Percentiles rank a stretch among this genome's conserved stretches.
Evolutionary conservation across 2,888 invertebrate genomes (phyloP).

Genomic region (Dryomyza anilis): DNA sequence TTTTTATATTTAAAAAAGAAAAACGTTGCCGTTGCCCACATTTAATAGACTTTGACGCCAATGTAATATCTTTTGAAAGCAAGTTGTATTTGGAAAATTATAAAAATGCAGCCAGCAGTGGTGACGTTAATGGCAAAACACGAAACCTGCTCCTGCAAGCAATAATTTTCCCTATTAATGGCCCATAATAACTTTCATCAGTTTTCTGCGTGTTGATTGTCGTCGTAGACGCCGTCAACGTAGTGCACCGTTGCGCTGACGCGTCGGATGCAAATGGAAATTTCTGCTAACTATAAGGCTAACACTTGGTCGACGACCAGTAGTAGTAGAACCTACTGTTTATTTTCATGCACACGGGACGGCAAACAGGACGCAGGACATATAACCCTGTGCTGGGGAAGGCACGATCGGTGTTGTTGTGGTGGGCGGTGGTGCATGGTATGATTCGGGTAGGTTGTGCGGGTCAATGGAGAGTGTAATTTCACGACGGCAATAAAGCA

Average conservation of each 20-base stretch:
- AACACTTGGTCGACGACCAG: not conserved
- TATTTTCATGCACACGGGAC: not conserved
- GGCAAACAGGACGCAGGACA: too few species aligned
- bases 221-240: constrained; percentile 8
- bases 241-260: constrained; percentile 24
- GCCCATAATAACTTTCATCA: constrained; percentile 46
- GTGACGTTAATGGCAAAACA: too few species aligned
- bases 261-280: constrained; percentile 23
- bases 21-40: too few species aligned
- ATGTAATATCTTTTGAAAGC: too few species aligned
- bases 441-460: too few species aligned
- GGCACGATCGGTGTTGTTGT: not conserved
- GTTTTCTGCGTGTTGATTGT: constrained; percentile 27
- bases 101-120: too few species aligned
- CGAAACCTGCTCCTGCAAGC: constrained; percentile 52
- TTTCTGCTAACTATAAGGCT: constrained; percentile 6
- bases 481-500: constrained; percentile 2
- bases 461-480: constrained; percentile 4
- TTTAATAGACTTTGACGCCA: too few species aligned
- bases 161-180: constrained; percentile 51
- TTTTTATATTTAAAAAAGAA: too few species aligned
- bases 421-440: not conserved
- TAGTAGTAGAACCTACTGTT: not conserved
- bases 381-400: not conserved
- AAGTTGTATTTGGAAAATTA: not conserved